Conservation (phyloP, 2,113 vertebrate genomes). For the Percopsis transmontana region DNA sequence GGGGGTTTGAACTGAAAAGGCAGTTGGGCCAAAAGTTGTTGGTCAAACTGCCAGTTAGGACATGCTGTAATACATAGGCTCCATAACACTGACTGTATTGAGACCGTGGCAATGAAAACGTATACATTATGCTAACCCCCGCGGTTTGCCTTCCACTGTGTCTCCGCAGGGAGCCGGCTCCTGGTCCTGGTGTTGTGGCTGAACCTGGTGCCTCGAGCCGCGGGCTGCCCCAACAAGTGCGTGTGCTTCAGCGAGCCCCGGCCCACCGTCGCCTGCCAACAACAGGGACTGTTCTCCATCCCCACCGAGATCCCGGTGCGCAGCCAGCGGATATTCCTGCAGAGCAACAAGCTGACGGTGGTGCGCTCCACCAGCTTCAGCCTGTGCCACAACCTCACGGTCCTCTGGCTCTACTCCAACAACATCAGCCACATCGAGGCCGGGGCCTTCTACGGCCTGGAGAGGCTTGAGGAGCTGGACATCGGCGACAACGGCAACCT, state of each 20-base stretch:
- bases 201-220: conserved; percentile 82
- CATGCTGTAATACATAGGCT: no score
- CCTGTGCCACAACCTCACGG: conserved; percentile 91
- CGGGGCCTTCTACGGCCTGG: conserved; percentile 87
- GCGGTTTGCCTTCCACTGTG: conserved; percentile 32
- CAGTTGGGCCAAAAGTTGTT: no score
- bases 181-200: conserved; percentile 93
- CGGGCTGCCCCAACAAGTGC: conserved; percentile 90
- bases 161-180: conserved; percentile 85
- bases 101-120: conserved; percentile 9
- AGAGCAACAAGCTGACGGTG: conserved; percentile 90
- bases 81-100: conserved; percentile 1
- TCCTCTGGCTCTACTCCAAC: conserved; percentile 96
- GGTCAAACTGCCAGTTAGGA: no score
- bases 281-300: conserved; percentile 92
- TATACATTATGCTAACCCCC: conserved; percentile 26
- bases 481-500: conserved; percentile 95
- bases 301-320: conserved; percentile 89
- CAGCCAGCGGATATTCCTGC: conserved; percentile 95
- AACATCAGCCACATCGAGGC: conserved; percentile 92
- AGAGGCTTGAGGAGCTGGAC: conserved; percentile 92
- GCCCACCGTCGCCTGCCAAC: conserved; percentile 94
- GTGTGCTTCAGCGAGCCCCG: conserved; percentile 94
- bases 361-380: conserved; percentile 90
- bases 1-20: no score